Evolutionary conservation across 2,888 invertebrate genomes (phyloP).

Genomic region (Andrena fulva): DNA sequence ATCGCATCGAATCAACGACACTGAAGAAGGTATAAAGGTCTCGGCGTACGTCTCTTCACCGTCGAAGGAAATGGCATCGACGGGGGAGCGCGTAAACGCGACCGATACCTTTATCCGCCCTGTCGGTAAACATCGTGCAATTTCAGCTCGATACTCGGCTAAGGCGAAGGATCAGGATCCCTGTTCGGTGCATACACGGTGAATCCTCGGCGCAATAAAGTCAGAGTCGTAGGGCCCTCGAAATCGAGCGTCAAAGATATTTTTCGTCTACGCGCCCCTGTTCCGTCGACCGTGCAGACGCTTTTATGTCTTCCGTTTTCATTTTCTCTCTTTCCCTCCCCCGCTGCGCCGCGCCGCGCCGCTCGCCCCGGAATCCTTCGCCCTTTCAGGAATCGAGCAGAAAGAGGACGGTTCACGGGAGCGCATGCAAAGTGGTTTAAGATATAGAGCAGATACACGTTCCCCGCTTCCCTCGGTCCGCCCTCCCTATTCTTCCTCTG

Average conservation of each 20-base stretch:
- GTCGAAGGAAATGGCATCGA: not conserved
- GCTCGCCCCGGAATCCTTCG: not conserved
- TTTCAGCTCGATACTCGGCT: slow-evolving; percentile 1
- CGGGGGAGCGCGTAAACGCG: not conserved
- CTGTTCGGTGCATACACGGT: not conserved
- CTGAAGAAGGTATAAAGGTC: no score
- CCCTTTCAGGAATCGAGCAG: slow-evolving; percentile 18
- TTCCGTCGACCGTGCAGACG: slow-evolving; percentile 27
- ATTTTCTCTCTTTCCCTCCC: slow-evolving; percentile 27
- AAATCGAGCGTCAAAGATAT: slow-evolving; percentile 56
- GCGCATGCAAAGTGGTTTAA: slow-evolving; percentile 52
- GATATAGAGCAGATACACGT: slow-evolving; percentile 46
- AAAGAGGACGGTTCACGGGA: not conserved
- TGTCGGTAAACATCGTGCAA: slow-evolving; percentile 19
- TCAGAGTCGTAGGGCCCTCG: slow-evolving; percentile 5
- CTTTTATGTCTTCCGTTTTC: slow-evolving; percentile 51
- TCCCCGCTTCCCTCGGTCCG: not conserved
- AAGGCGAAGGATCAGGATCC: not conserved
- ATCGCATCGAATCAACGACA: no score
- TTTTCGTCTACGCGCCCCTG: slow-evolving; percentile 29
- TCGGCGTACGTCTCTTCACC: not conserved
- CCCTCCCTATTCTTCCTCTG: not conserved
- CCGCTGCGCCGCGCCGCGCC: not conserved
- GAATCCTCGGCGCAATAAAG: slow-evolving; percentile 31
- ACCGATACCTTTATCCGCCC: slow-evolving; percentile 4